A percentile compares a stretch with the other conserved stretches of the same genome.
These are phyloP conservation scores for Labeo rohita DNA, from an alignment of 2,113 vertebrate species.

Conservation along the genomic window DNA sequence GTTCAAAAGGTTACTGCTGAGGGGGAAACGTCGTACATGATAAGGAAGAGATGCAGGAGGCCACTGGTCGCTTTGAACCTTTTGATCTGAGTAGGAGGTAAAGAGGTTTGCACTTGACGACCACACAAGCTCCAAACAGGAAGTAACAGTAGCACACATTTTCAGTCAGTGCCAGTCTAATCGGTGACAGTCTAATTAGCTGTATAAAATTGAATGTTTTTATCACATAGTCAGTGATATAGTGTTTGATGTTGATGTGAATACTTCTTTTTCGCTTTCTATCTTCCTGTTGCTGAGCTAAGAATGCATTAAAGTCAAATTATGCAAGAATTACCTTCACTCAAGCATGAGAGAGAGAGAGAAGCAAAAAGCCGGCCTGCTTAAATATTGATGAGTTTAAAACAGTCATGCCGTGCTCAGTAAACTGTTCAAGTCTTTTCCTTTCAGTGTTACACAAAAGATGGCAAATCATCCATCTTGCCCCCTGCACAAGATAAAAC, in stretches of 20 bases:
- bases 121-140: slow-evolving; percentile 49
- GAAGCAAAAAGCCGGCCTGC: background rate
- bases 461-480: slow-evolving; percentile 16
- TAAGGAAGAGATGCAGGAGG: slow-evolving; percentile 57
- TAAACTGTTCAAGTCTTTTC: slow-evolving; percentile 42
- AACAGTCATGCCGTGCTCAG: slow-evolving; percentile 58
- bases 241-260: background rate
- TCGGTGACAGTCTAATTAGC: background rate
- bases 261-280: slow-evolving; percentile 24
- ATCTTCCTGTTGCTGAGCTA: slow-evolving; percentile 24
- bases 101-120: slow-evolving; percentile 35
- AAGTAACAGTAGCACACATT: background rate
- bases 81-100: slow-evolving; percentile 23
- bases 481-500: background rate
- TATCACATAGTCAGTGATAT: background rate
- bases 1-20: slow-evolving; percentile 70
- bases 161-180: background rate
- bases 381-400: slow-evolving; percentile 71
- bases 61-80: slow-evolving; percentile 22
- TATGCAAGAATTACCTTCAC: slow-evolving; percentile 57
- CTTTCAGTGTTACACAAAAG: slow-evolving; percentile 21
- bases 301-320: slow-evolving; percentile 55
- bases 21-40: slow-evolving; percentile 58
- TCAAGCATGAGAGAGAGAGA: slow-evolving; percentile 46
- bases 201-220: background rate